Evolutionary conservation across 2,888 invertebrate species (phyloP).

Genomic region (Himalopsyche kuldschensis): DNA sequence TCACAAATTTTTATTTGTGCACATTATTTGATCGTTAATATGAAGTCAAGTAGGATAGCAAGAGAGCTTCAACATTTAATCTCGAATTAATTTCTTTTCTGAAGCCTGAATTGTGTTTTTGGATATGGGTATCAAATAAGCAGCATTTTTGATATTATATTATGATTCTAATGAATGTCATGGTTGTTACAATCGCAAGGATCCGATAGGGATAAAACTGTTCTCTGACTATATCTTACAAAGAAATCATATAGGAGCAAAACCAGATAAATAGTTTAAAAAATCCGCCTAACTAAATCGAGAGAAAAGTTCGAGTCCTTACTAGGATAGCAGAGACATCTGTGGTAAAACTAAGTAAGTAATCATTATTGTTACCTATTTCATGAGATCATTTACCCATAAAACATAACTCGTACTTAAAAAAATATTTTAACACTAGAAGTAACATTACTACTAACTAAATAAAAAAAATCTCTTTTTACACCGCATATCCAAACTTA

Average conservation of each 20-base stretch:
- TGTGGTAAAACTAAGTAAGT: not conserved
- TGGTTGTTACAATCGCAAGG: not conserved
- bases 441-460: slow-evolving; percentile 29
- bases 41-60: not conserved
- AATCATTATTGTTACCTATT: slow-evolving; percentile 15
- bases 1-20: not conserved
- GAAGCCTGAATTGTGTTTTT: too few relatives aligned
- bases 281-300: not conserved
- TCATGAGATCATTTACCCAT: slow-evolving; percentile 38
- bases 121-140: too few relatives aligned
- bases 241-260: not conserved
- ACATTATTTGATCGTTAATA: not conserved
- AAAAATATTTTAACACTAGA: slow-evolving; percentile 20
- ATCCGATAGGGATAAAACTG: not conserved
- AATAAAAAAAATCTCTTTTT: slow-evolving; percentile 27
- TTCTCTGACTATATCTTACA: not conserved
- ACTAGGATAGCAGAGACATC: not conserved
- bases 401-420: slow-evolving; percentile 26
- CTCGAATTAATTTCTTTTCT: too few relatives aligned
- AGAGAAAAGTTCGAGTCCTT: not conserved
- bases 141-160: too few relatives aligned
- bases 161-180: not conserved
- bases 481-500: slow-evolving; percentile 24
- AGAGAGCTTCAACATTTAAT: too few relatives aligned
- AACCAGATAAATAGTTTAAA: not conserved